phyloP scores from a whole-genome alignment of 1,140 invertebrate genomes.

The Pararge aegeria region DNA sequence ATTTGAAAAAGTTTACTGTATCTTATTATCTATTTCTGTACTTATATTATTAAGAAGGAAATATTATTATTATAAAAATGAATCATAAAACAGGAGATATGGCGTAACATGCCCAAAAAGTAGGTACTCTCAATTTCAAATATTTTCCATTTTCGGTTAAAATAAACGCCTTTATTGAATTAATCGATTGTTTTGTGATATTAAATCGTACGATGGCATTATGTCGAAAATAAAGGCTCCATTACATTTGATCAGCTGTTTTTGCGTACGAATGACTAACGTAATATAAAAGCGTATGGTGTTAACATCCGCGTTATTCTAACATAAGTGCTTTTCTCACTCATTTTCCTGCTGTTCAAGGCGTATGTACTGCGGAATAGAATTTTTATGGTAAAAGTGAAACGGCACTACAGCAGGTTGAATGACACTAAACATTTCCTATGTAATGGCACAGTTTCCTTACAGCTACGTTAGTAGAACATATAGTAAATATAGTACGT shows the following conservation, averaged over 20 bases:
- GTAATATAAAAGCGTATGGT: constrained; percentile 9
- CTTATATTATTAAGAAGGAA: no score
- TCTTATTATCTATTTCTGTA: no score
- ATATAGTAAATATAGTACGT: not conserved
- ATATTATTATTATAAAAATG: no score
- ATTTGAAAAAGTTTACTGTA: no score
- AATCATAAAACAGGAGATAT: no score
- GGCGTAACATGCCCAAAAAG: no score
- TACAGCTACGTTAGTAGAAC: not conserved
- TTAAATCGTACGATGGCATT: not conserved
- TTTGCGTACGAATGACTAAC: constrained; percentile 2
- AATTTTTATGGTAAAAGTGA: constrained; percentile 66
- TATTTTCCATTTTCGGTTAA: no score
- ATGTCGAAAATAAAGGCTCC: not conserved
- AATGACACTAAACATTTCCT: constrained; percentile 31
- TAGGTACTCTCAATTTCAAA: no score
- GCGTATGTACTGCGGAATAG: constrained; percentile 41
- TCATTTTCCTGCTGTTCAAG: constrained; percentile 49
- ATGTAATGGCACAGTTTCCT: constrained; percentile 21
- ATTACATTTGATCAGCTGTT: constrained; percentile 1
- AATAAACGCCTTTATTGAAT: no score
- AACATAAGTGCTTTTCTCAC: constrained; percentile 50
- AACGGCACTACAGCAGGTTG: constrained; percentile 35
- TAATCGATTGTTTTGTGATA: not conserved
- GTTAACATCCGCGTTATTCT: constrained; percentile 41